Evolutionary conservation across 1,140 invertebrate genomes (phyloP), one percentile per base, ranked within the genome.

Genomic region (Drosophila bocqueti): DNA sequence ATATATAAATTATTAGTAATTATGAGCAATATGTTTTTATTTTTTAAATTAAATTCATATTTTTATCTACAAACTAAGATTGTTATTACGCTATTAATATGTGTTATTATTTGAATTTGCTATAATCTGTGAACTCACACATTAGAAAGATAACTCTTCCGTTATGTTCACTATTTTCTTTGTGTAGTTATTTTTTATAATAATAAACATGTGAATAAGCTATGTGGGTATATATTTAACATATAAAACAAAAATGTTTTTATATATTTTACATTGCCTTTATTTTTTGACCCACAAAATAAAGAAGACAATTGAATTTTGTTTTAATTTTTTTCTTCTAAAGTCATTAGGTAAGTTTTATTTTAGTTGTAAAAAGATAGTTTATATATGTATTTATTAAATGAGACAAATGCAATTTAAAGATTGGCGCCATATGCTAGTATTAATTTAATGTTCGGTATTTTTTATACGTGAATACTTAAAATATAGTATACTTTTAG

Each of bases 401-500:
- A 50, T n/a, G 7, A 34, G 5, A 34, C 18, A 18, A 18, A 1
- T 6, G 0, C 2, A 1, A 13, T 13, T 64, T 21, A 0, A 42
- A 64, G 11, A 1, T 31, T 42, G 5, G 34, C 61, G 61, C 47
- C 6, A 10, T 16, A 5, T 10, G 5, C 2, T 15, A 24, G 9
- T 21, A 38, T 34, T 57, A 16, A 16, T 40, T 13, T 0, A 16
- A 16, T 4, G 1, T 11, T 38, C 1, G 4, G 13, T 40, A n/a
- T 8, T 9, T 29, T 38, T 21, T 18, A 8, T 11, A 11, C 10
- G 0, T 2, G 0, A 18, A 1, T 7, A 21, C 4, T 8, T 1
- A 46, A 60, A 34, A 2, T 46, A 2, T 29, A 21, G 55, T 11
- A 6, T 45, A 61, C 42, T 66, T 66, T 66, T 46, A 8, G 40